Conservation (phyloP, 1,140 invertebrate species). For the Tetragonula clypearis region DNA sequence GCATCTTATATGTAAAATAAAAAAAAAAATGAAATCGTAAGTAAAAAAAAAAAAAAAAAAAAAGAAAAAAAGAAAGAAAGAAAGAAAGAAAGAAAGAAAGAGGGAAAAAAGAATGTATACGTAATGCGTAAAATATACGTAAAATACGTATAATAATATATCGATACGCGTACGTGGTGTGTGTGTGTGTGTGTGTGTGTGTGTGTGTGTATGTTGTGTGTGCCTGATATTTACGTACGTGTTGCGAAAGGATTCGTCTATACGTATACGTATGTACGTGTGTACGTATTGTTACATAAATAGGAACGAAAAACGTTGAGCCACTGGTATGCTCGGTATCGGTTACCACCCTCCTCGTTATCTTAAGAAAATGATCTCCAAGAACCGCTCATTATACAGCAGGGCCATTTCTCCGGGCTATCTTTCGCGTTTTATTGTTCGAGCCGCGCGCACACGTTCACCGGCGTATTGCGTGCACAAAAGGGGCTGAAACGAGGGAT, state of each 20-base stretch:
- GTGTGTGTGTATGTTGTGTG: not conserved
- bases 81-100: no score
- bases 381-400: constrained; percentile 51
- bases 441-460: not conserved
- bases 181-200: no score
- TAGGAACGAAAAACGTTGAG: constrained; percentile 35
- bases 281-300: constrained; percentile 24
- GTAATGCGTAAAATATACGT: not conserved
- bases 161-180: no score
- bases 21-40: no score
- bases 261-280: not conserved
- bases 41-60: constrained; percentile 27
- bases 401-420: constrained; percentile 29
- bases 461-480: no score
- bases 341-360: constrained; percentile 48
- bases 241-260: not conserved
- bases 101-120: not conserved
- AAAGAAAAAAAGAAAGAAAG: no score
- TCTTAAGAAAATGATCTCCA: constrained; percentile 45
- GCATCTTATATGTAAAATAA: no score
- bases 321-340: not conserved
- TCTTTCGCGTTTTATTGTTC: constrained; percentile 30
- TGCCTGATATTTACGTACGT: not conserved
- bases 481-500: not conserved
- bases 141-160: not conserved